Percentiles rank a stretch among this genome's conserved stretches.
phyloP scores from a whole-genome alignment of 2,797 vertebrate genomes.

The Anguilla pacifica region DNA sequence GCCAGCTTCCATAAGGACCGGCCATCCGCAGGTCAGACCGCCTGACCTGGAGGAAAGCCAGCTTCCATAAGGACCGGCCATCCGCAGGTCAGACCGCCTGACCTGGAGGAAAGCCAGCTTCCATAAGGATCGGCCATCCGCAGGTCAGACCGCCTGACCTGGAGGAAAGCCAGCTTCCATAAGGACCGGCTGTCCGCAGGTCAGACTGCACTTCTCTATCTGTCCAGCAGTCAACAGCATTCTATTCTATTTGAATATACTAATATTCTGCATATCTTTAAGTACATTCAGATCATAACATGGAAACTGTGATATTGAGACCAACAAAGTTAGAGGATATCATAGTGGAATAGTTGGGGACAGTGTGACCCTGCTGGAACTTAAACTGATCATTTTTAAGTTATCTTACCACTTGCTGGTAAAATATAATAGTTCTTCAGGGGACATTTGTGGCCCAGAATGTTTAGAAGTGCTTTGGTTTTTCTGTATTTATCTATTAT shows the following conservation, averaged over 20 bases:
- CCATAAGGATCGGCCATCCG: no score
- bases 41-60: no score
- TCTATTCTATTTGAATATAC: not conserved
- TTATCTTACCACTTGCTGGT: not conserved
- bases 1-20: no score
- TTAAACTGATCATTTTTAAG: not conserved
- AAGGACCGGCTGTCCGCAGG: not conserved
- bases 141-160: not conserved
- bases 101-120: no score
- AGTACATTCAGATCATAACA: not conserved
- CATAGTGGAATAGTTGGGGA: not conserved
- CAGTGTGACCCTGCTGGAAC: not conserved
- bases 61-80: no score
- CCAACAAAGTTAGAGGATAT: not conserved
- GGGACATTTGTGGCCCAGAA: not conserved
- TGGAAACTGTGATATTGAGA: not conserved
- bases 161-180: not conserved
- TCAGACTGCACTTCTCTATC: not conserved
- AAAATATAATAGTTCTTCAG: not conserved
- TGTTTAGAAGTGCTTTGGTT: not conserved
- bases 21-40: no score
- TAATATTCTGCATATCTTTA: not conserved
- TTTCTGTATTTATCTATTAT: not conserved
- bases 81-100: no score
- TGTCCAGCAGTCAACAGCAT: not conserved